Evolutionary conservation across 2,113 vertebrate genomes (phyloP), one percentile per base, ranked within the genome.

Genomic region (Hepsetus odoe): DNA sequence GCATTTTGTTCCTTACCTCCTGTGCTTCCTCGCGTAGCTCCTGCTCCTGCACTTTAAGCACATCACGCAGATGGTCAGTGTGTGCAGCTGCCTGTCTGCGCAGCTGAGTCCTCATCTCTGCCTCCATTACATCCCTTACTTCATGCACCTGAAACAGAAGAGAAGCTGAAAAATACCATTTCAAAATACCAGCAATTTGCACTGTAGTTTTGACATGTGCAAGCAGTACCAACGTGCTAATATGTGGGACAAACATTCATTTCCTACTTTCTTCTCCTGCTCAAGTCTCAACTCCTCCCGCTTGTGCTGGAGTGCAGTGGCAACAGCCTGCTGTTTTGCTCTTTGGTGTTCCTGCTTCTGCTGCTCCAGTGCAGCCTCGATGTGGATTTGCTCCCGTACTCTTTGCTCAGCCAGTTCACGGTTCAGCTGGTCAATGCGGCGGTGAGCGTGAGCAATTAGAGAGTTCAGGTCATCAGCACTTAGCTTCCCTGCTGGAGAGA

Each of bases 91-190:
- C 96, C 84, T 99, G 97, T 4, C 98, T 93, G 33, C 97, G 94
- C 0, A 99, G 93, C 92, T 99, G 98, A 0, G 96, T 99, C 76
- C 98, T 94, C 98, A 99, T 99, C 82, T 99, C 98, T 0, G 66
- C 92, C 87, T 99, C 98, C 96, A 99, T 98, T 84, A 96, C 95
- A 22, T 97, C 97, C 11, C 96, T 92, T 16, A 97, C 88, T 83
- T 99, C 96, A 10, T 94, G 93, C 20, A 95, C 87, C 97, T 99
- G 79, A 56, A 14, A 18, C 46, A 16, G 13, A 11, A 5, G 40
- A 5, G 12, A 42, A 11, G 40, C 40, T 42, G 9, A 24, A 46
- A 32, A 46, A 5, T n/a, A n/a, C n/a, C n/a, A n/a, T n/a, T n/a
- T n/a, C n/a, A n/a, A n/a, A n/a, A n/a, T n/a, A n/a, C n/a, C n/a